Base-by-base conservation (phyloP, 1,140 invertebrate species). In the Neelides sp. region DNA sequence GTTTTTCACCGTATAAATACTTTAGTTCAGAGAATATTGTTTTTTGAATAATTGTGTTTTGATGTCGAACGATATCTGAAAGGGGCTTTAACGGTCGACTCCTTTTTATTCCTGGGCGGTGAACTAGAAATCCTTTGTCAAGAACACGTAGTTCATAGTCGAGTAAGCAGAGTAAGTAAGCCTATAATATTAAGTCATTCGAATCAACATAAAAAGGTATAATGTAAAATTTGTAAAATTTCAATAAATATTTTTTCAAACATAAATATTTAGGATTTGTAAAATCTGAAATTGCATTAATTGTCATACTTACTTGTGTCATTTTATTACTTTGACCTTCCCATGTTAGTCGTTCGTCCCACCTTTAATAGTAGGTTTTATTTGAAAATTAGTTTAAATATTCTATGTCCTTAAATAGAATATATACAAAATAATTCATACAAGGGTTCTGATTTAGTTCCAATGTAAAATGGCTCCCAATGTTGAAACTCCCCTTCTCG, bases 241-340 rank as follows among this genome's bases (percentile, higher is more conserved):
- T n/a, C n/a, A n/a, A n/a, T n/a, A n/a, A n/a, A n/a, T n/a, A n/a
- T n/a, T n/a, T n/a, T n/a, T n/a, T n/a, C n/a, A n/a, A n/a, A n/a
- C n/a, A n/a, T n/a, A n/a, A n/a, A n/a, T n/a, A n/a, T n/a, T n/a
- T n/a, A n/a, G n/a, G n/a, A n/a, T n/a, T n/a, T n/a, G n/a, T n/a
- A n/a, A n/a, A n/a, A n/a, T n/a, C n/a, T n/a, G n/a, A n/a, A n/a
- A n/a, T n/a, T n/a, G n/a, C n/a, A n/a, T n/a, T n/a, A n/a, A n/a
- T n/a, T n/a, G n/a, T n/a, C n/a, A n/a, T n/a, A n/a, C n/a, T 40
- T 41, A 72, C 70, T 64, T 72, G 71, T 23, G 67, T 68, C 71
- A 72, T 73, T 60, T 73, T 73, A 56, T 73, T 71, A 23, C 64
- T 60, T 43, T 64, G 63, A 8, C 71, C 71, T 51, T 73, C 71